Base-by-base conservation (phyloP, 2,888 invertebrate species). In the Candidula unifasciata region DNA sequence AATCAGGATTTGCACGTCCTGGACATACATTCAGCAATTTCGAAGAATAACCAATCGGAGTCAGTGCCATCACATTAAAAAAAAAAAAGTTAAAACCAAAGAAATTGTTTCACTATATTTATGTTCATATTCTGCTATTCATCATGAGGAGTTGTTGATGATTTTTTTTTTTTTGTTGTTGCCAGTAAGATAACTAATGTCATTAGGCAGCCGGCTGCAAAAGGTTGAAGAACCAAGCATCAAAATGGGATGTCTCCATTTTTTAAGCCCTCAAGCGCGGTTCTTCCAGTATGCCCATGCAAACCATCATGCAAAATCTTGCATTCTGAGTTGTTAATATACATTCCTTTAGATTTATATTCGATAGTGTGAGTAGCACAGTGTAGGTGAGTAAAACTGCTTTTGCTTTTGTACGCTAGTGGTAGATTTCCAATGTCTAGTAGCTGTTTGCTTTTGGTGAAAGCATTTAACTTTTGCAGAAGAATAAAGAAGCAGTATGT, bases 301-400 rank as follows among this genome's bases (percentile, higher is more conserved):
- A 21, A 1, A 37, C 69, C 35, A 24, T 24, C 60, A 24, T 18
- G 24, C 24, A 60, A 18, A 69, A 69, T 24, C 3, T 69, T 69
- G 18, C 35, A 69, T 68, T 68, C 35, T 68, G 2, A 68, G 68
- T 10, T n/a, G 68, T 68, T 68, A 30, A 16, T 68, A 33, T 33
- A 68, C 68, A 68, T 68, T 68, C 68, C 68, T 30, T 13, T 16
- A 69, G 18, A 37, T 35, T 69, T 69, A 68, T 30, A 68, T 68
- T n/a, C 8, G 13, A 44, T 44, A 10, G 44, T 44, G 44, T 44
- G 44, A 10, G 6, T 44, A 44, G 44, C 44, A 44, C 13, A 44
- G 44, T 44, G 8, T 44, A 10, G 44, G 13, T 44, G 44, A 44
- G 44, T 44, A 44, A 44, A 10, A 13, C 44, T 44, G 44, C 44